A percentile compares a stretch with the other conserved stretches of the same genome.
These are phyloP conservation scores for Arrhamphus sclerolepis DNA, from an alignment of 2,797 vertebrate species.

Conservation along the genomic window DNA sequence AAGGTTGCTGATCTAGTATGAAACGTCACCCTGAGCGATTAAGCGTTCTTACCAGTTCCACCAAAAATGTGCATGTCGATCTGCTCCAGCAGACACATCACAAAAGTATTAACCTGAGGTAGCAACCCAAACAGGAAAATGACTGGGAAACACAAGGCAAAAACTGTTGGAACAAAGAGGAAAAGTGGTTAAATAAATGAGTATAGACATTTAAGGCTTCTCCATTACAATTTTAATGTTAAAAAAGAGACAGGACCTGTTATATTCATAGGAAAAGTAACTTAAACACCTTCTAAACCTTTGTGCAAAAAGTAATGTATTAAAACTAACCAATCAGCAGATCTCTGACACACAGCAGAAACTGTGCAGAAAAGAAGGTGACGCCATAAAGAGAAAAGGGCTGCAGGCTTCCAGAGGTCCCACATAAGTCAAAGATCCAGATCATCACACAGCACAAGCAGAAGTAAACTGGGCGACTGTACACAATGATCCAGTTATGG, in stretches of 20 bases:
- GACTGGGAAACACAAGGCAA: conserved; percentile 89
- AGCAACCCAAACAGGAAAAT: conserved; percentile 92
- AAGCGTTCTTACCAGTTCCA: conserved; percentile 84
- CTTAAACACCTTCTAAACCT: background rate
- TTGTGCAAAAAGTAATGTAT: background rate
- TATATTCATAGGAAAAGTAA: background rate
- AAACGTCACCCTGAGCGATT: too few species aligned
- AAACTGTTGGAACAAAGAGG: conserved; percentile 74
- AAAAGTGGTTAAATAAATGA: background rate
- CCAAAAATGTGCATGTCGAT: conserved; percentile 93
- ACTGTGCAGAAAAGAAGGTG: conserved; percentile 87
- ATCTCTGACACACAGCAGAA: conserved; percentile 87
- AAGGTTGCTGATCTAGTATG: too few species aligned
- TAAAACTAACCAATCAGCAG: conserved; percentile 84
- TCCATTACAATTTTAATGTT: background rate
- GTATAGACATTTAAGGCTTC: background rate
- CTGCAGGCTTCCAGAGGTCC: conserved; percentile 79
- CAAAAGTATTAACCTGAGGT: conserved; percentile 93
- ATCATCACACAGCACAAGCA: conserved; percentile 90
- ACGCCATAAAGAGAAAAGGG: conserved; percentile 88
- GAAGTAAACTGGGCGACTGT: conserved; percentile 92
- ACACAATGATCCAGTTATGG: conserved; percentile 94
- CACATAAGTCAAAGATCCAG: conserved; percentile 87
- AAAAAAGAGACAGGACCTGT: background rate
- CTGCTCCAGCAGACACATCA: conserved; percentile 94